These are phyloP conservation scores for Heterodera carotae DNA, from an alignment of 1,140 invertebrate species.

Conservation along the genomic window DNA sequence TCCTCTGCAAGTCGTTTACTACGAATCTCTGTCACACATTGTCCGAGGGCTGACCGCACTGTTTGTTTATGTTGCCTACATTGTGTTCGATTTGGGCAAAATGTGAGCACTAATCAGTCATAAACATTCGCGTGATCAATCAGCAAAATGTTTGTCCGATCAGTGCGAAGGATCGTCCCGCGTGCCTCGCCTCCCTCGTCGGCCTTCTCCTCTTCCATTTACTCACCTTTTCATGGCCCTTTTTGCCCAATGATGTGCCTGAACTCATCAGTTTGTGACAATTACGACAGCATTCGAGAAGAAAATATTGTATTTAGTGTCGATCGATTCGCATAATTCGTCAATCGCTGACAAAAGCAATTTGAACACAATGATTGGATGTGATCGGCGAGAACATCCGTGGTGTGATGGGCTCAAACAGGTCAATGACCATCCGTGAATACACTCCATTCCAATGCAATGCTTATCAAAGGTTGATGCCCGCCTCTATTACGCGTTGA, in stretches of 20 bases:
- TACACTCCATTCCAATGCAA: neutral
- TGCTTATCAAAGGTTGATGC: constrained; percentile 22
- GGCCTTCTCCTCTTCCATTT: constrained; percentile 38
- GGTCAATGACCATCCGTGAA: constrained; percentile 7
- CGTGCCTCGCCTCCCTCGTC: constrained; percentile 24
- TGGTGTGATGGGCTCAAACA: constrained; percentile 36
- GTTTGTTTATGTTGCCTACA: constrained; percentile 40
- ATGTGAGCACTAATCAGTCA: neutral
- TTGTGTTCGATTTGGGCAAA: constrained; percentile 46
- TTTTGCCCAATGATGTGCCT: constrained; percentile 29
- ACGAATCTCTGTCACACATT: constrained; percentile 31
- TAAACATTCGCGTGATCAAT: constrained; percentile 14
- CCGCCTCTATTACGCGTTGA: constrained; percentile 39
- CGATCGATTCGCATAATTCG: neutral
- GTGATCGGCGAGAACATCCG: constrained; percentile 15
- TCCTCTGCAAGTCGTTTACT: constrained; percentile 22
- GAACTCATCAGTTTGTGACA: constrained; percentile 30
- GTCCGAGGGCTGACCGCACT: constrained; percentile 27
- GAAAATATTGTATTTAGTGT: constrained; percentile 19
- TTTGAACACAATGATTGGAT: constrained; percentile 32
- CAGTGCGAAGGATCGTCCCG: constrained; percentile 39
- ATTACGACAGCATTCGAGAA: constrained; percentile 2
- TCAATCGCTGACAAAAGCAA: neutral
- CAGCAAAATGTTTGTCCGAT: constrained; percentile 34
- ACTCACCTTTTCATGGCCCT: constrained; percentile 48